phyloP scores from a whole-genome alignment of 2,113 vertebrate genomes.

The Callocephalon fimbriatum region DNA sequence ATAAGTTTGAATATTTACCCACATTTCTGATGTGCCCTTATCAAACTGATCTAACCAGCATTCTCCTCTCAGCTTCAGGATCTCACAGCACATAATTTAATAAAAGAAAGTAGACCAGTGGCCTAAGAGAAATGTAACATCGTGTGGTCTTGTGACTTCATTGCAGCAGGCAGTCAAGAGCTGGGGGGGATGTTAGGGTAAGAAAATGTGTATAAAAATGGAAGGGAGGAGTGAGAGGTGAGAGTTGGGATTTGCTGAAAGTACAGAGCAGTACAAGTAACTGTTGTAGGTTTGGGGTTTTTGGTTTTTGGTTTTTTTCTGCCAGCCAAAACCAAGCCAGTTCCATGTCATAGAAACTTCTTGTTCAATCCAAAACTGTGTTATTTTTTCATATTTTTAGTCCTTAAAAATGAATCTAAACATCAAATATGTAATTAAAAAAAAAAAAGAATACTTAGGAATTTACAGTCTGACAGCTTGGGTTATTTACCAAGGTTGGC shows the following conservation, averaged over 20 bases:
- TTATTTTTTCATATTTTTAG: background rate
- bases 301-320: background rate
- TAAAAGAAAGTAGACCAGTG: background rate
- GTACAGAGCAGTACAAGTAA: background rate
- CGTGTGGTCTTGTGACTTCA: background rate
- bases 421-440: background rate
- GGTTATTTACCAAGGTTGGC: background rate
- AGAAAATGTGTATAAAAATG: background rate
- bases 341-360: background rate
- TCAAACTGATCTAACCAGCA: background rate
- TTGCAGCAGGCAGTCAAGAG: background rate
- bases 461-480: background rate
- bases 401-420: background rate
- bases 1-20: background rate
- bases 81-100: background rate
- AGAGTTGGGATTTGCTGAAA: background rate
- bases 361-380: background rate
- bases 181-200: background rate
- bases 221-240: background rate
- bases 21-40: background rate
- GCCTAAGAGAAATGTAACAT: background rate
- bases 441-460: rapidly evolving
- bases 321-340: background rate
- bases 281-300: background rate
- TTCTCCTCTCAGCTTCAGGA: background rate